phyloP scores from a whole-genome alignment of 2,797 vertebrate species.

The Pipistrellus kuhlii region DNA sequence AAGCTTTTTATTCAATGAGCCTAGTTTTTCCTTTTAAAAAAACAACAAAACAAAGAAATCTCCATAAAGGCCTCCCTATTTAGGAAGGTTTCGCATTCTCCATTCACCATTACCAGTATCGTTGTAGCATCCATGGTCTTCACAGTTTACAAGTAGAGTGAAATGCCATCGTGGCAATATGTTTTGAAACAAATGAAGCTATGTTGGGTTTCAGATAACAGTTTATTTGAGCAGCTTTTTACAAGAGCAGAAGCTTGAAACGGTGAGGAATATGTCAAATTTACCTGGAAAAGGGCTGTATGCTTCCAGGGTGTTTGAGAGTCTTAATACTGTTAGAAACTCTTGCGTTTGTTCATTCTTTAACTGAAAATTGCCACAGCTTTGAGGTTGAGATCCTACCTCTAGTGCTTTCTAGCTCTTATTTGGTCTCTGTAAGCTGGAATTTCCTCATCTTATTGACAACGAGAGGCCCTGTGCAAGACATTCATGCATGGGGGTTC shows the following conservation, averaged over 20 bases:
- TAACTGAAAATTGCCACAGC: background rate
- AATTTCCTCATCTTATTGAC: background rate
- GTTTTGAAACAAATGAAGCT: background rate
- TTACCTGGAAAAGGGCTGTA: background rate
- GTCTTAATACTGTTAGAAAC: background rate
- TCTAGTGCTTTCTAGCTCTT: background rate
- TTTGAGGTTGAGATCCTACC: background rate
- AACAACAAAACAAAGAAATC: background rate
- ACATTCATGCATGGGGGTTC: rapidly evolving
- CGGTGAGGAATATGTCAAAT: background rate
- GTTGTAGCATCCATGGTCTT: background rate
- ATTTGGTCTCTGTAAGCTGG: background rate
- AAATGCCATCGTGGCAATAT: background rate
- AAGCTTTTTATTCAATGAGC: background rate
- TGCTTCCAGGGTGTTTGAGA: background rate
- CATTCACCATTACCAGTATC: background rate
- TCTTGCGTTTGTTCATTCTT: background rate
- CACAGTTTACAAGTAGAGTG: background rate
- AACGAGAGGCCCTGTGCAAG: too few relatives aligned
- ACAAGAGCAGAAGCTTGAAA: background rate
- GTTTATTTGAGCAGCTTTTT: conserved; percentile 24
- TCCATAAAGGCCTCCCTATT: background rate
- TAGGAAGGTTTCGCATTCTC: background rate
- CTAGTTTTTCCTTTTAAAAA: background rate
- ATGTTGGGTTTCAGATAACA: background rate